Evolutionary conservation across 2,888 invertebrate species (phyloP).

Genomic region (Spisula subtruncata): DNA sequence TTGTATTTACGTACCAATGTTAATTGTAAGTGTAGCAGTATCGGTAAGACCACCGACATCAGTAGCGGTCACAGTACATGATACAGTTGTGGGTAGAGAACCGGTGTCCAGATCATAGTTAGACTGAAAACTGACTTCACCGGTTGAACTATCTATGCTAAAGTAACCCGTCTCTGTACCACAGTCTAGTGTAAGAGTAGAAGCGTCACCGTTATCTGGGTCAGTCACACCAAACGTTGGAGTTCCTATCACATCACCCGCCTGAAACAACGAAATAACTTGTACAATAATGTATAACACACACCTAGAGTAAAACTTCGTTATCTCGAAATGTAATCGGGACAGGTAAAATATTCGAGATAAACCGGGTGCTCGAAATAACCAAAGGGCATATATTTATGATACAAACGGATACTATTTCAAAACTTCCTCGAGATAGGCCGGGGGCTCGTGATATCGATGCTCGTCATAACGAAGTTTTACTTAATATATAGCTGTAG

Average conservation of each 20-base stretch:
- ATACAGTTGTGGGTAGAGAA: slow-evolving; percentile 37
- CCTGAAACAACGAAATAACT: slow-evolving; percentile 49
- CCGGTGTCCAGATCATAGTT: slow-evolving; percentile 66
- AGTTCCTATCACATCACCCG: slow-evolving; percentile 60
- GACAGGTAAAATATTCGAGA: no score
- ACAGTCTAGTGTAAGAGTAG: slow-evolving; percentile 56
- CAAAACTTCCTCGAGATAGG: no score
- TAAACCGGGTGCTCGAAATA: no score
- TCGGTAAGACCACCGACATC: slow-evolving; percentile 61
- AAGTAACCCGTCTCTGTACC: slow-evolving; percentile 54
- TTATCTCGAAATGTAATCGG: no score
- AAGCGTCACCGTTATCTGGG: slow-evolving; percentile 67
- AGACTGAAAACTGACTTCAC: slow-evolving; percentile 57
- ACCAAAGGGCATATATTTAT: no score
- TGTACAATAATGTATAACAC: neutral
- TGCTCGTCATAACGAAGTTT: no score
- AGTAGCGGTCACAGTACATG: slow-evolving; percentile 61
- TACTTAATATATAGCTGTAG: no score
- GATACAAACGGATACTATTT: no score
- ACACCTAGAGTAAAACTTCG: neutral
- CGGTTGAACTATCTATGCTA: slow-evolving; percentile 46
- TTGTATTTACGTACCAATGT: slow-evolving; percentile 47
- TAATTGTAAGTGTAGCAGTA: slow-evolving; percentile 59
- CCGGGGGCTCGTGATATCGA: no score
- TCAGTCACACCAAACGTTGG: slow-evolving; percentile 67